phyloP scores from a whole-genome alignment of 2,797 vertebrate species.

The Oreortyx pictus region DNA sequence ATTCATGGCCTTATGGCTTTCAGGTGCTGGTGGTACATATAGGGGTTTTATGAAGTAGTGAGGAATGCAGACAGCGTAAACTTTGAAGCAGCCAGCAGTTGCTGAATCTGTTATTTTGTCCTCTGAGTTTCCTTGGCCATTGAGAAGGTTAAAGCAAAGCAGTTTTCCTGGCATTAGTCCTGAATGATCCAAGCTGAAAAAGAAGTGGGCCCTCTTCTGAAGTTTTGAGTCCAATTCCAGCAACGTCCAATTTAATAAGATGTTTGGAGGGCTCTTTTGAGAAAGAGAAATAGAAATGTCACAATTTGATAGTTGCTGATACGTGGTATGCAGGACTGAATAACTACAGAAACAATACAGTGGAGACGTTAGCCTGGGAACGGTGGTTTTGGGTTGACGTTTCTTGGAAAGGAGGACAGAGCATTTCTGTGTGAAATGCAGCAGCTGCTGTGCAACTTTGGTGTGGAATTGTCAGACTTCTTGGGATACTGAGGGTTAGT shows the following conservation, averaged over 20 bases:
- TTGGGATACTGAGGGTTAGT: background rate
- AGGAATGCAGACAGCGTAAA: background rate
- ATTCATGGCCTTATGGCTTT: background rate
- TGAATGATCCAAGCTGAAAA: background rate
- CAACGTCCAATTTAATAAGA: background rate
- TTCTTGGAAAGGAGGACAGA: background rate
- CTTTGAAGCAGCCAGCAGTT: background rate
- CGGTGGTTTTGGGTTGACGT: background rate
- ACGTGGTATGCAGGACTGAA: background rate
- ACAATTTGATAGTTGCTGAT: background rate
- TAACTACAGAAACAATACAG: background rate
- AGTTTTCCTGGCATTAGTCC: background rate
- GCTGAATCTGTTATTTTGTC: background rate
- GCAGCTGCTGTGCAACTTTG: slow-evolving; percentile 9
- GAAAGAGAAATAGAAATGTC: background rate
- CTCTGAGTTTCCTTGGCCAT: background rate
- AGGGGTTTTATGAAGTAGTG: background rate
- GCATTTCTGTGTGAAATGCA: slow-evolving; percentile 9
- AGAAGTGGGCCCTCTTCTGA: background rate
- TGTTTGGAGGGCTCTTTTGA: background rate
- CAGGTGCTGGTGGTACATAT: background rate
- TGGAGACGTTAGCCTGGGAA: background rate
- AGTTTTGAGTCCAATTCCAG: background rate
- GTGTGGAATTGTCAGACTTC: background rate
- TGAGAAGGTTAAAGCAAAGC: background rate